These are phyloP conservation scores for Drosophila kambysellisi DNA, from an alignment of 2,888 invertebrate species.

Conservation along the genomic window DNA sequence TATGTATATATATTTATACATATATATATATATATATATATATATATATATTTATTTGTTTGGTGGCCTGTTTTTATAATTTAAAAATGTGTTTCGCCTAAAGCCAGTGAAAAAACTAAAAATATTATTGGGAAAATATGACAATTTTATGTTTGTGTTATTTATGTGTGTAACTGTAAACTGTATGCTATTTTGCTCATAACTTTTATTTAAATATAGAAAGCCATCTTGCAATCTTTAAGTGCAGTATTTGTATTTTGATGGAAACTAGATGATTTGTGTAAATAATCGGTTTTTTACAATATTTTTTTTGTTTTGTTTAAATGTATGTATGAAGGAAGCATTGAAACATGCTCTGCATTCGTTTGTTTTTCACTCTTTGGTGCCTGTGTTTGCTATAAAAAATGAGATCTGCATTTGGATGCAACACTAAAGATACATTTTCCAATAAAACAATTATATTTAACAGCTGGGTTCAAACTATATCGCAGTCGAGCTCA, in stretches of 20 bases:
- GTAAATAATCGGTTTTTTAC: background rate
- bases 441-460: background rate
- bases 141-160: background rate
- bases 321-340: background rate
- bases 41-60: background rate
- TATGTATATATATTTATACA: background rate
- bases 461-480: background rate
- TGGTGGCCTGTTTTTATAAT: background rate
- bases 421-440: background rate
- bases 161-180: background rate
- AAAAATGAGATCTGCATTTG: no score
- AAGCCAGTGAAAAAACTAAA: background rate
- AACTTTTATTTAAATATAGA: background rate
- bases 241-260: background rate
- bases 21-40: background rate
- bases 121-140: background rate
- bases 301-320: background rate
- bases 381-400: no score
- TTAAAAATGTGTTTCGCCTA: background rate
- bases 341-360: background rate
- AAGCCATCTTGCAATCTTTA: background rate
- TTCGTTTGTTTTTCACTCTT: background rate
- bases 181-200: background rate
- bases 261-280: background rate
- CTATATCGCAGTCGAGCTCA: background rate